Evolutionary conservation across 2,797 vertebrate genomes (phyloP).

Genomic region (Notoglanidium macrostoma): DNA sequence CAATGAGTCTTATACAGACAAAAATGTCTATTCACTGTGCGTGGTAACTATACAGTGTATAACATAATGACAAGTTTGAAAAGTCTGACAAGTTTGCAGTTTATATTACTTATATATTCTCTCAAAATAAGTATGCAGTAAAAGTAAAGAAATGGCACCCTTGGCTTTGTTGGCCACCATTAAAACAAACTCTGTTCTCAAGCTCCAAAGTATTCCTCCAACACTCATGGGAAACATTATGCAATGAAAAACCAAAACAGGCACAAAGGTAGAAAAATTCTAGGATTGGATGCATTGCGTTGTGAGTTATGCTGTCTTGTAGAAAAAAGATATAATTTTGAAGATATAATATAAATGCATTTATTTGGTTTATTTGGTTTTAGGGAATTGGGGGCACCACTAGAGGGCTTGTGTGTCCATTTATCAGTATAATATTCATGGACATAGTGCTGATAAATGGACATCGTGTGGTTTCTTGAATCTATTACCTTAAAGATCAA

Average conservation of each 20-base stretch:
- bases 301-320: background rate
- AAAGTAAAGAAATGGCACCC: background rate
- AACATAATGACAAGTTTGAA: too few species aligned
- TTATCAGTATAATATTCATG: conserved; percentile 19
- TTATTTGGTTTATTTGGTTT: conserved; percentile 1
- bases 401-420: conserved; percentile 20
- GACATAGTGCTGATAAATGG: conserved; percentile 4
- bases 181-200: background rate
- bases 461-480: conserved; percentile 8
- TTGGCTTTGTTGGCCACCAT: background rate
- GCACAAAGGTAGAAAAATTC: background rate
- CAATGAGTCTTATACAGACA: too few species aligned
- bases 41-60: too few species aligned
- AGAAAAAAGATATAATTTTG: background rate
- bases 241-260: background rate
- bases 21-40: background rate
- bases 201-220: background rate
- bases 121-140: background rate
- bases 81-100: background rate
- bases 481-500: conserved; percentile 9
- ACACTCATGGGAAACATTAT: background rate
- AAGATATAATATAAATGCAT: background rate
- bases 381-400: conserved; percentile 5
- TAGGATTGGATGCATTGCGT: background rate
- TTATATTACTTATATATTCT: background rate